phyloP scores from a whole-genome alignment of 2,113 vertebrate genomes.

The Chionis minor region DNA sequence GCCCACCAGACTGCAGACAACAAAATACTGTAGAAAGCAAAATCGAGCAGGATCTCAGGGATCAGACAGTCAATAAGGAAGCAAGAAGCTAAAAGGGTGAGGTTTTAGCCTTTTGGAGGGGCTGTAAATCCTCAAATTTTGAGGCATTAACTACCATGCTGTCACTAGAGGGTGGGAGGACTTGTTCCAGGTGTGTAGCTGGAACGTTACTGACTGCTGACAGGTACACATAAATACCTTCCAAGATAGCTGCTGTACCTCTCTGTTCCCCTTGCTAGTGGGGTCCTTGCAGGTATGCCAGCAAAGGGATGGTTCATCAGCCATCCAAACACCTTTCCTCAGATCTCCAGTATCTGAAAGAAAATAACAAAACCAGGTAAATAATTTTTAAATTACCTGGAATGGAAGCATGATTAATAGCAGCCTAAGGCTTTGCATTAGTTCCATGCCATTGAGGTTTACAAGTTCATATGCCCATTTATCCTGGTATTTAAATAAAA shows the following conservation, averaged over 20 bases:
- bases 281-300: not conserved
- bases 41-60: not conserved
- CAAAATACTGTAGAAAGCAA: not conserved
- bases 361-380: not conserved
- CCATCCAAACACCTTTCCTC: not conserved
- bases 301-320: not conserved
- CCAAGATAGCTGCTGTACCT: not conserved
- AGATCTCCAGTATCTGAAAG: not conserved
- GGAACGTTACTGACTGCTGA: not conserved
- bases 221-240: not conserved
- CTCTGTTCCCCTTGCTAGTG: not conserved
- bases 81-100: not conserved
- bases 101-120: not conserved
- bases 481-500: not conserved
- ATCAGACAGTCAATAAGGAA: not conserved
- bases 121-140: not conserved
- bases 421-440: slow-evolving; percentile 7
- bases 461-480: not conserved
- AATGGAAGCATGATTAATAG: not conserved
- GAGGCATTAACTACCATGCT: not conserved
- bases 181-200: not conserved
- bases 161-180: not conserved
- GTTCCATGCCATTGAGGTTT: not conserved
- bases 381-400: not conserved
- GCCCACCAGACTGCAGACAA: not conserved